Percentiles rank a stretch among this genome's conserved stretches.
Evolutionary conservation across 2,113 vertebrate species (phyloP).

Genomic region (Ochotona princeps): DNA sequence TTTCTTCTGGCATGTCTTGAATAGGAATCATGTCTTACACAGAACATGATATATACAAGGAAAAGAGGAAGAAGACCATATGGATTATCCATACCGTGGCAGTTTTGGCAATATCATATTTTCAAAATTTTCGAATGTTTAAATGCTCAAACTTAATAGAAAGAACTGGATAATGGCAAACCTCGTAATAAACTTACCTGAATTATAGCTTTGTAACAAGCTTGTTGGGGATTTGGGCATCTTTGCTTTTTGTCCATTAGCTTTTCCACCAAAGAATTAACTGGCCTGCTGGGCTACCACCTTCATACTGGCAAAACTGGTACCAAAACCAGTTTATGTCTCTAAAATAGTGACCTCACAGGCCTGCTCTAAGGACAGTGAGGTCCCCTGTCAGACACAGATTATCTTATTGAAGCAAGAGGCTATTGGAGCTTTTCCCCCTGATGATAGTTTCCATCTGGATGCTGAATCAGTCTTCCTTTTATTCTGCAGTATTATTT

Average conservation of each 20-base stretch:
- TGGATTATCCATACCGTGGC: neutral
- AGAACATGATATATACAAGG: neutral
- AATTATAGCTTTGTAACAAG: slow-evolving; percentile 61
- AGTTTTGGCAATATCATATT: slow-evolving; percentile 7
- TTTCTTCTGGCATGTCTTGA: slow-evolving; percentile 36
- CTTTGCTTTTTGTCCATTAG: slow-evolving; percentile 72
- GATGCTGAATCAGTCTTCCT: neutral
- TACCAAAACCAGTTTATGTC: slow-evolving; percentile 74
- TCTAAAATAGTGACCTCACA: slow-evolving; percentile 74
- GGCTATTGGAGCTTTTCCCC: neutral
- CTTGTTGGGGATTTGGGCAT: slow-evolving; percentile 68
- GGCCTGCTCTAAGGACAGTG: slow-evolving; percentile 70
- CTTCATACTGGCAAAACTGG: slow-evolving; percentile 76
- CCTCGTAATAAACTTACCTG: neutral
- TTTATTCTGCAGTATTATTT: neutral
- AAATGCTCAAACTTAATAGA: slow-evolving; percentile 32
- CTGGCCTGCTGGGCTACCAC: slow-evolving; percentile 72
- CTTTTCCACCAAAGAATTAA: slow-evolving; percentile 72
- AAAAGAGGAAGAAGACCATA: slow-evolving; percentile 2
- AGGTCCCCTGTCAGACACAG: neutral
- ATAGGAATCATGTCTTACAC: slow-evolving; percentile 25
- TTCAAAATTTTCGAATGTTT: slow-evolving; percentile 42
- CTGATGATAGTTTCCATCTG: neutral
- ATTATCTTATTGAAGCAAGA: neutral
- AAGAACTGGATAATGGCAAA: slow-evolving; percentile 21